Percentiles rank a stretch among this genome's conserved stretches.
These are phyloP conservation scores for Antechinus stuartii DNA, from an alignment of 2,113 vertebrate species.

Conservation along the genomic window DNA sequence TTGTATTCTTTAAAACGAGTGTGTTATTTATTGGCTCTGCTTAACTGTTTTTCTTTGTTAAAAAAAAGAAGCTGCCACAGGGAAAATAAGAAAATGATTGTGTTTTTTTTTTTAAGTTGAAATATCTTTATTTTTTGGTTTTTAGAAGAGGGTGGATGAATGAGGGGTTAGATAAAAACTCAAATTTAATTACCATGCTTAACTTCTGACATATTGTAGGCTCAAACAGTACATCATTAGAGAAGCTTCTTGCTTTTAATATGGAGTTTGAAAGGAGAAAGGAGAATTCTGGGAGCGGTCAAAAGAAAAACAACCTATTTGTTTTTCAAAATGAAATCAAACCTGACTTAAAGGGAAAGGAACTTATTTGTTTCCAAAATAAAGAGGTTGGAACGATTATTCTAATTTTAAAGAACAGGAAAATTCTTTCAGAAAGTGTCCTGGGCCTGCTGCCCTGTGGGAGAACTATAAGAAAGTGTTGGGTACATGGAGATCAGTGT, in stretches of 20 bases:
- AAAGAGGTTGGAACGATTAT: not conserved
- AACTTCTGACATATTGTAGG: not conserved
- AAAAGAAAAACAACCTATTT: constrained; percentile 10
- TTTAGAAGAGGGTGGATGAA: not conserved
- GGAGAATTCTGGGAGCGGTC: not conserved
- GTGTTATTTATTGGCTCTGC: not conserved
- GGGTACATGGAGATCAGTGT: not conserved
- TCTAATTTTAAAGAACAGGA: not conserved
- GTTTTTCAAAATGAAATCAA: constrained; percentile 1
- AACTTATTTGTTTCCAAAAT: not conserved
- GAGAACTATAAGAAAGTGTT: constrained; percentile 10
- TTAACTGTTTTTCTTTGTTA: not conserved
- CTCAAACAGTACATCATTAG: not conserved
- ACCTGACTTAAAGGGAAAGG: constrained; percentile 9
- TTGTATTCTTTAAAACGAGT: not conserved
- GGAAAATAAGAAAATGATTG: not conserved
- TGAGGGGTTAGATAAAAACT: not conserved
- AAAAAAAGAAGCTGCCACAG: not conserved
- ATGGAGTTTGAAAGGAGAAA: not conserved
- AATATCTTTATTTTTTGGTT: not conserved
- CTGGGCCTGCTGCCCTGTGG: not conserved
- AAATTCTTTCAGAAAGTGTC: not conserved
- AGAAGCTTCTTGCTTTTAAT: not conserved
- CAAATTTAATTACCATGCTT: not conserved
- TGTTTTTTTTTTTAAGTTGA: not conserved